A percentile compares a stretch with the other conserved stretches of the same genome.
phyloP scores from a whole-genome alignment of 2,113 vertebrate species.

The Verasper variegatus region DNA sequence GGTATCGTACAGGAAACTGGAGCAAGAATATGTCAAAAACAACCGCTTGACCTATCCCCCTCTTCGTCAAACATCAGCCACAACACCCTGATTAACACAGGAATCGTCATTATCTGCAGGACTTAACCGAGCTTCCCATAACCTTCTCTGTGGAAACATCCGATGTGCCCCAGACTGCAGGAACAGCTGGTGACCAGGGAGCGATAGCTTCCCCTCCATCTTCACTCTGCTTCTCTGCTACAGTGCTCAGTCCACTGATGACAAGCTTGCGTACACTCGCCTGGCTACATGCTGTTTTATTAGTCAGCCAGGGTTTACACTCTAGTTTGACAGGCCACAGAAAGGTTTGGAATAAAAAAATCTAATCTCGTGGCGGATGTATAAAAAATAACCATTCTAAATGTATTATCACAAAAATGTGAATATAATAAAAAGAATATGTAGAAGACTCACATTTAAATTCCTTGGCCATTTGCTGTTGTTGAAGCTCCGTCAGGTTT shows the following conservation, averaged over 20 bases:
- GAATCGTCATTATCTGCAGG: constrained; percentile 64
- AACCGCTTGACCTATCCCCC: constrained; percentile 66
- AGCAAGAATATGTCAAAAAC: constrained; percentile 62
- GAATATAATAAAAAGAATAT: neutral
- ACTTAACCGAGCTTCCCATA: constrained; percentile 76
- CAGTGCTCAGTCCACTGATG: constrained; percentile 37
- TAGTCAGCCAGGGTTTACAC: neutral
- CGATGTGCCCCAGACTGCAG: constrained; percentile 66
- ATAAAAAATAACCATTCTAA: neutral
- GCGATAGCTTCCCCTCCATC: constrained; percentile 51
- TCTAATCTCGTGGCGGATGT: neutral
- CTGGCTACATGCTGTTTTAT: constrained; percentile 12
- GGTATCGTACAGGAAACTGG: constrained; percentile 52
- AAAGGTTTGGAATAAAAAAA: neutral
- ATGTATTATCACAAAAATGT: neutral
- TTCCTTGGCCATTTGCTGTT: constrained; percentile 53
- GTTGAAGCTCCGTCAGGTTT: constrained; percentile 79
- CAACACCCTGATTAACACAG: constrained; percentile 77
- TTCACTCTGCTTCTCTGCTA: constrained; percentile 28
- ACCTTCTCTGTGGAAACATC: constrained; percentile 82
- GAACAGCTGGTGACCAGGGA: constrained; percentile 78
- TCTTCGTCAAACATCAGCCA: constrained; percentile 78
- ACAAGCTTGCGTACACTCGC: constrained; percentile 23
- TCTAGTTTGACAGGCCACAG: neutral
- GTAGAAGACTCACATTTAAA: constrained; percentile 73